phyloP scores from a whole-genome alignment of 2,113 vertebrate genomes.

The Corythornis madagascariensis region DNA sequence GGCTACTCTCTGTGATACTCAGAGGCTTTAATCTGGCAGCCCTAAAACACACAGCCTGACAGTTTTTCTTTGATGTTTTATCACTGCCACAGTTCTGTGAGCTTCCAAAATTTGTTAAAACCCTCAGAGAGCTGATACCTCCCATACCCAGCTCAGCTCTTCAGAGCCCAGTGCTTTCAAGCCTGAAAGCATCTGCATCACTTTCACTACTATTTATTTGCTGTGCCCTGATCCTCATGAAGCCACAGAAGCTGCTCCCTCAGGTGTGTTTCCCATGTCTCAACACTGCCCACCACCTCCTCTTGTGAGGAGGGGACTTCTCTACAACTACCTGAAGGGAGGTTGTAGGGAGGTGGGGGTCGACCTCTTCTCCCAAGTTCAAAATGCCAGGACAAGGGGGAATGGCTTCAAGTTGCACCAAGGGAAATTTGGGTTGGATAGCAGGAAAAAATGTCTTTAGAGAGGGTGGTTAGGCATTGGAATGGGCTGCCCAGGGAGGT shows the following conservation, averaged over 20 bases:
- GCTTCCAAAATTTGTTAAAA: slow-evolving; percentile 14
- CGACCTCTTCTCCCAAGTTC: too few species aligned
- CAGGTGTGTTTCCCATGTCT: rapidly evolving
- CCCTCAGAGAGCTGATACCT: not conserved
- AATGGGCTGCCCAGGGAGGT: too few species aligned
- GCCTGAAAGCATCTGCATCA: not conserved
- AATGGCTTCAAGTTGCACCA: too few species aligned
- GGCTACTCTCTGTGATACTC: slow-evolving; percentile 2
- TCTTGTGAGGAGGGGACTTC: not conserved
- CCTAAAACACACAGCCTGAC: not conserved
- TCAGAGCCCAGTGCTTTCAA: not conserved
- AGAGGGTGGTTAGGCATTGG: too few species aligned
- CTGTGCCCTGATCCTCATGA: not conserved
- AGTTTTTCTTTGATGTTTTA: slow-evolving; percentile 37
- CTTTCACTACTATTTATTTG: slow-evolving; percentile 4
- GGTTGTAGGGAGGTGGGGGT: too few species aligned
- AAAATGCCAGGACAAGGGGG: too few species aligned
- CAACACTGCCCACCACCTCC: not conserved
- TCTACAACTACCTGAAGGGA: too few species aligned
- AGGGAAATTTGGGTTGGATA: too few species aligned
- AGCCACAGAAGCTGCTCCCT: rapidly evolving
- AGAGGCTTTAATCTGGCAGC: slow-evolving; percentile 25
- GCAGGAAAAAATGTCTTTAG: too few species aligned
- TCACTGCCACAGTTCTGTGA: not conserved
- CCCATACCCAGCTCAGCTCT: not conserved